Conservation (phyloP, 2,888 invertebrate species). For the Patella caerulea region DNA sequence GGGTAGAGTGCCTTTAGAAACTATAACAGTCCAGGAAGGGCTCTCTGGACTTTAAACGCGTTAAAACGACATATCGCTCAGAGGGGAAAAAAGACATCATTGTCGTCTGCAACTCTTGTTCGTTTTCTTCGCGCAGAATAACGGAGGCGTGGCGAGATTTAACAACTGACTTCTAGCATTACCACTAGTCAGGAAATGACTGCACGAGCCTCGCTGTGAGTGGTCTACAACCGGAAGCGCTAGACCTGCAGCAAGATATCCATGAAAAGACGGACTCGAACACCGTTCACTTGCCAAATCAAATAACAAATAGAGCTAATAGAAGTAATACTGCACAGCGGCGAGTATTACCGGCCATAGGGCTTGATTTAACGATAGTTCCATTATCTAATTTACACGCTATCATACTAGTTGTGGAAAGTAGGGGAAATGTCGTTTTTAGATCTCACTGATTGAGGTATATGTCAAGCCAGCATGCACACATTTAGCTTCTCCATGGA, state of each 20-base stretch:
- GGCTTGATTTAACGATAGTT: not conserved
- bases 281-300: not conserved
- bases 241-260: not conserved
- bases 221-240: constrained; percentile 10
- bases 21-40: not conserved
- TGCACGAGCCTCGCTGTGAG: constrained; percentile 4
- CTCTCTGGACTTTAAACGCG: not conserved
- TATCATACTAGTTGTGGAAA: too few relatives aligned
- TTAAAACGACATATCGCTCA: constrained; percentile 1
- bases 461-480: not conserved
- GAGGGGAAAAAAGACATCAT: not conserved
- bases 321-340: not conserved
- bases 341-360: constrained; percentile 1
- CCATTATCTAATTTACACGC: not conserved
- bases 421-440: not conserved
- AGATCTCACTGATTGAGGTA: not conserved
- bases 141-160: not conserved
- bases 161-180: not conserved
- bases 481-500: constrained; percentile 2
- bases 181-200: not conserved
- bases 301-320: constrained; percentile 7
- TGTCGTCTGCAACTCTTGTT: not conserved
- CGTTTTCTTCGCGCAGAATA: not conserved
- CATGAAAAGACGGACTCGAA: constrained; percentile 5
- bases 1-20: constrained; percentile 1